Percentiles rank a stretch among this genome's conserved stretches.
These are phyloP conservation scores for Drosophila formosana DNA, from an alignment of 2,888 invertebrate species.

Conservation along the genomic window DNA sequence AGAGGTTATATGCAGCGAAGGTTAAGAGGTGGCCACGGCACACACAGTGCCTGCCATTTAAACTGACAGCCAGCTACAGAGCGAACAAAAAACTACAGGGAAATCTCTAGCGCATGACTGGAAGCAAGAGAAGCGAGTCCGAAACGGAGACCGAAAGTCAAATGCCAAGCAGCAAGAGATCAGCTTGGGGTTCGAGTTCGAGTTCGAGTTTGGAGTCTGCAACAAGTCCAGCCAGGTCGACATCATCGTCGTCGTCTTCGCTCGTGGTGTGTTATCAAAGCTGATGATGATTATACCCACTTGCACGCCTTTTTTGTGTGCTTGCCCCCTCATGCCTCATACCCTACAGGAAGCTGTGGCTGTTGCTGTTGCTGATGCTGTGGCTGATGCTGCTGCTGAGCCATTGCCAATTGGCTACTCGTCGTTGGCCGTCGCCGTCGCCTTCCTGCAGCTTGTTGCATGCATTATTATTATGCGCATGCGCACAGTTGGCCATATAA, in stretches of 20 bases:
- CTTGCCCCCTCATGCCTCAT: slow-evolving; percentile 40
- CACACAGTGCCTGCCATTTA: slow-evolving; percentile 36
- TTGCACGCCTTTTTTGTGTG: slow-evolving; percentile 77
- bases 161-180: slow-evolving; percentile 78
- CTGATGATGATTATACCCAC: slow-evolving; percentile 83
- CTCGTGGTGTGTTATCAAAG: slow-evolving; percentile 83
- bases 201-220: slow-evolving; percentile 11
- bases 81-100: slow-evolving; percentile 35
- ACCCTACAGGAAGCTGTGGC: slow-evolving; percentile 63
- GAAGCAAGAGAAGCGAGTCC: slow-evolving; percentile 52
- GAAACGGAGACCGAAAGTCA: slow-evolving; percentile 71
- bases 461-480: slow-evolving; percentile 83
- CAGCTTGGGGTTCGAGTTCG: slow-evolving; percentile 43
- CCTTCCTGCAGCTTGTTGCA: slow-evolving; percentile 63
- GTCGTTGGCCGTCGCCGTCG: slow-evolving; percentile 30
- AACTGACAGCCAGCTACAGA: slow-evolving; percentile 47
- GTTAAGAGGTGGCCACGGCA: slow-evolving; percentile 79
- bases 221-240: slow-evolving; percentile 51
- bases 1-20: slow-evolving; percentile 79
- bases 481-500: slow-evolving; percentile 82
- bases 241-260: slow-evolving; percentile 36
- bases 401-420: slow-evolving; percentile 72
- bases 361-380: slow-evolving; percentile 38
- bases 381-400: slow-evolving; percentile 29
- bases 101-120: slow-evolving; percentile 67